A percentile compares a stretch with the other conserved stretches of the same genome.
phyloP scores from a whole-genome alignment of 1,140 invertebrate species.

The Tribolium madens region DNA sequence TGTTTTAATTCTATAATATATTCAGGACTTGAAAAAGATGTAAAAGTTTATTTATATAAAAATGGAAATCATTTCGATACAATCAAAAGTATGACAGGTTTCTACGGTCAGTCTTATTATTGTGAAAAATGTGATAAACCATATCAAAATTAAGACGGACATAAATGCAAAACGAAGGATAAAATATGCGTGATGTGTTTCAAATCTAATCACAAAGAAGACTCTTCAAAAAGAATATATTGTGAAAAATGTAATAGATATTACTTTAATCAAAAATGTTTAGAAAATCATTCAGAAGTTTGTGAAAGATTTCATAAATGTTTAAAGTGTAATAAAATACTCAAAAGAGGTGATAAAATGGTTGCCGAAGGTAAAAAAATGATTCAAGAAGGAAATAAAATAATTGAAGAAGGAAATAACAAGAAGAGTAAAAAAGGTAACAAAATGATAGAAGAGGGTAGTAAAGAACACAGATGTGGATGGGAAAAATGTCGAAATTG shows the following conservation, averaged over 20 bases:
- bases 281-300: constrained; percentile 11
- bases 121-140: constrained; percentile 21
- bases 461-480: constrained; percentile 41
- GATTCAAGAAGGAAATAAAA: constrained; percentile 24
- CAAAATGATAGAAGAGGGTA: constrained; percentile 43
- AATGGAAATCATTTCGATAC: constrained; percentile 24
- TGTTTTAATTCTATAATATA: constrained; percentile 24
- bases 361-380: constrained; percentile 25
- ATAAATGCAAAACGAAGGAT: background rate
- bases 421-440: constrained; percentile 14
- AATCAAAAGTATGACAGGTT: constrained; percentile 31
- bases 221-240: constrained; percentile 6
- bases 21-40: background rate
- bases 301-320: constrained; percentile 34
- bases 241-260: background rate
- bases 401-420: constrained; percentile 13
- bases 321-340: constrained; percentile 22
- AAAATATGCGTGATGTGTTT: background rate
- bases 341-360: constrained; percentile 26
- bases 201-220: constrained; percentile 8
- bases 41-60: constrained; percentile 22
- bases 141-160: background rate
- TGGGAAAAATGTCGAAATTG: constrained; percentile 45
- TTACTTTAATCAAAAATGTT: background rate
- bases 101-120: constrained; percentile 6